Evolutionary conservation across 2,888 invertebrate genomes (phyloP), one percentile per base, ranked within the genome.

Genomic region (Tholera decimalis): DNA sequence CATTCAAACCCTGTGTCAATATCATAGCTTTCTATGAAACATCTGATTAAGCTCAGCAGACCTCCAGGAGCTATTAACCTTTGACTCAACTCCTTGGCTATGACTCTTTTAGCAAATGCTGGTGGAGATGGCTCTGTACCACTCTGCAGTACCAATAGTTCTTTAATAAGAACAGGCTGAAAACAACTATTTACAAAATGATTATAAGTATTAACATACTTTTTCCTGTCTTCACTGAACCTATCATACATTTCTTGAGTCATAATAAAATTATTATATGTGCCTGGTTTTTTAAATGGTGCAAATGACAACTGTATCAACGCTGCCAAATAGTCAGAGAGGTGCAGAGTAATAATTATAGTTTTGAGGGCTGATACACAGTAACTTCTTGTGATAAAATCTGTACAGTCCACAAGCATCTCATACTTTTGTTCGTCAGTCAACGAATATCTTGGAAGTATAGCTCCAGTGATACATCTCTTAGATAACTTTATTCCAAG

Each of bases 221-320:
- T 88, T 72, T 89, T 82, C 85, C 96, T 96, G 43, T 97, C 96
- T 33, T 74, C 73, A 78, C 85, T 88, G 11, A 97, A 88, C 77
- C 92, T 91, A 2, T 92, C 83, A 89, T 96, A 96, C 73, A 96
- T 89, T 73, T 96, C 96, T 79, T 90, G 79, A 1, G 97, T 96
- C 96, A 97, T 97, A 51, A 83, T 82, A 87, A 96, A 91, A 60
- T 88, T 84, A 3, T 78, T 65, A 65, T 94, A 94, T 9, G 76
- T 77, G 0, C 93, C 90, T 61, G 97, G 97, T 90, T 97, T 96
- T 71, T 96, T 96, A 35, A 97, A 84, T 8, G 97, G 97, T 39
- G 97, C 97, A 93, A 96, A 96, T 28, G 96, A 93, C 53, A 98
- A 90, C 89, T 98, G 98, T 79, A 97, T 96, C 30, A 98, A 89